These are phyloP conservation scores for Venustoraphidia nigricollis DNA, from an alignment of 2,888 invertebrate genomes.

Conservation along the genomic window DNA sequence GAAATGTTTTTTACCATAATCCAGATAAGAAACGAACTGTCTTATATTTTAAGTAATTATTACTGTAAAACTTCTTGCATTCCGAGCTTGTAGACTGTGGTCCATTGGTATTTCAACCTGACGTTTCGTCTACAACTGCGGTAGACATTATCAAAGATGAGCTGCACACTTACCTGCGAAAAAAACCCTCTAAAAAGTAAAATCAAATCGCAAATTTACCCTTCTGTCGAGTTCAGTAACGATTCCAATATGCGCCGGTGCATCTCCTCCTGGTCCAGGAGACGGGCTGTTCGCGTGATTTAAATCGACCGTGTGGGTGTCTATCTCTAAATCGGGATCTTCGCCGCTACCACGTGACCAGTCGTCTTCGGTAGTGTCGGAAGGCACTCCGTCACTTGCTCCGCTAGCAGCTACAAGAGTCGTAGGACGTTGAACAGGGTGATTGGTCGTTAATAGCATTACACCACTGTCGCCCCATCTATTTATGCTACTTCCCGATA, in stretches of 20 bases:
- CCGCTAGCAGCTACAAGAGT: conserved; percentile 23
- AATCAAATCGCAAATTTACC: conserved; percentile 17
- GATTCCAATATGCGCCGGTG: conserved; percentile 16
- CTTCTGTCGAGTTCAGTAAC: conserved; percentile 55
- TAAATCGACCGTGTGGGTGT: conserved; percentile 21
- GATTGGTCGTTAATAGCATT: conserved; percentile 17
- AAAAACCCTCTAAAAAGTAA: too few species aligned
- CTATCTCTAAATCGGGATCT: conserved; percentile 46
- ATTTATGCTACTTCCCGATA: conserved; percentile 19
- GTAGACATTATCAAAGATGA: too few species aligned
- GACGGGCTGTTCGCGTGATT: conserved; percentile 4
- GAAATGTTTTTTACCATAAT: too few species aligned
- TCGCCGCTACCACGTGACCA: conserved; percentile 56
- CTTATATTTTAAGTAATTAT: too few species aligned
- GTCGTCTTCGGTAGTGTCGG: conserved; percentile 51
- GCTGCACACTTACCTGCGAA: too few species aligned
- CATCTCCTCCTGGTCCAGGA: conserved; percentile 9
- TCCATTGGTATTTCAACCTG: too few species aligned
- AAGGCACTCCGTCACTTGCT: conserved; percentile 41
- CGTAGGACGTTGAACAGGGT: conserved; percentile 4
- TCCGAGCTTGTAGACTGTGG: too few species aligned
- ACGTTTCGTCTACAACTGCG: too few species aligned
- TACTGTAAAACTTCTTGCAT: too few species aligned
- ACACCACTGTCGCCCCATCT: conserved; percentile 20
- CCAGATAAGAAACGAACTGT: too few species aligned